Conservation (phyloP, 2,113 vertebrate species). For the Gallinago paraguaiae region DNA sequence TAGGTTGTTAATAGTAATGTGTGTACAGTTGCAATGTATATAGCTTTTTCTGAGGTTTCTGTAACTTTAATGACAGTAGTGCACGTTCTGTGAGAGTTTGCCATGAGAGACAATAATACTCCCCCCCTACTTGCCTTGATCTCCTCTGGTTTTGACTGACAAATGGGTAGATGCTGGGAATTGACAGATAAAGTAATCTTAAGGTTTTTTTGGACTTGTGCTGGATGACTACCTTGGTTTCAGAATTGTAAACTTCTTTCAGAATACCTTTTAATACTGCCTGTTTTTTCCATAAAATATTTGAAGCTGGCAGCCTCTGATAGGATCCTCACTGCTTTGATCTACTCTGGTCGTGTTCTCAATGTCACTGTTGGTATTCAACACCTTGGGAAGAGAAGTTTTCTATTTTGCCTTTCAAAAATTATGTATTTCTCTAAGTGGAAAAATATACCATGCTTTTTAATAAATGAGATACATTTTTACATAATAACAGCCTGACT, state of each 20-base stretch:
- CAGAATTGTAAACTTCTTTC: neutral
- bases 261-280: neutral
- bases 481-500: neutral
- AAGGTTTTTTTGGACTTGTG: neutral
- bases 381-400: neutral
- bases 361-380: neutral
- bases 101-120: neutral
- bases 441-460: neutral
- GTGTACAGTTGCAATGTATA: neutral
- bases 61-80: neutral
- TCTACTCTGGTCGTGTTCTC: neutral
- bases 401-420: neutral
- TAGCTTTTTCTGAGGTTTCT: neutral
- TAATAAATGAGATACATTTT: neutral
- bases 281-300: neutral
- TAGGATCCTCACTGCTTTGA: neutral
- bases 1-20: neutral
- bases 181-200: neutral
- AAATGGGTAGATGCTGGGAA: neutral
- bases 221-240: neutral
- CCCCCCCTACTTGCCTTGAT: neutral
- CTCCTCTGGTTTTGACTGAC: neutral
- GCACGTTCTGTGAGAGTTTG: neutral
- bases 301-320: neutral
- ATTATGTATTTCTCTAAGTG: neutral